Evolutionary conservation across 2,113 vertebrate species (phyloP).

Genomic region (Callorhinus ursinus): DNA sequence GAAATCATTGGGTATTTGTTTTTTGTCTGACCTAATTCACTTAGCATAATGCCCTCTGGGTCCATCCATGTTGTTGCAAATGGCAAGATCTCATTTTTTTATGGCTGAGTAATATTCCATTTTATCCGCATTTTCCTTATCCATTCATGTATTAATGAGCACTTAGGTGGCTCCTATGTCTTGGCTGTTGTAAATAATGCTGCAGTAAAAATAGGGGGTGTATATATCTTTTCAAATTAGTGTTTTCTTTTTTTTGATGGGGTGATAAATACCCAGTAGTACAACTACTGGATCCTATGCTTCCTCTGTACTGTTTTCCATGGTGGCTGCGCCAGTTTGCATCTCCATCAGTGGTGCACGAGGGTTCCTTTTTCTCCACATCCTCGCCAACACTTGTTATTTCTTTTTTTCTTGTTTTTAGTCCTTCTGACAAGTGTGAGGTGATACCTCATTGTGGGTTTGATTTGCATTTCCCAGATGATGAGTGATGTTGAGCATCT

Average conservation of each 20-base stretch:
- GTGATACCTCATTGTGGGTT: neutral
- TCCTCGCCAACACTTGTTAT: neutral
- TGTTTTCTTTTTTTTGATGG: neutral
- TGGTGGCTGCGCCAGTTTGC: neutral
- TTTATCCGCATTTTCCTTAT: neutral
- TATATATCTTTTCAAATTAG: neutral
- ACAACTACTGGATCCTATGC: neutral
- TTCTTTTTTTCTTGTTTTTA: neutral
- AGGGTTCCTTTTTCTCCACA: neutral
- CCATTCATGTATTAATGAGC: neutral
- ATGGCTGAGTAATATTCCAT: neutral
- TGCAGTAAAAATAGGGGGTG: neutral
- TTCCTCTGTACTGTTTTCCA: neutral
- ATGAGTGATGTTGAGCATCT: neutral
- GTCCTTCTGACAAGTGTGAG: neutral
- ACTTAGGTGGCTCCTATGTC: neutral
- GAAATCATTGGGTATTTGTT: neutral
- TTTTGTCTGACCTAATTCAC: neutral
- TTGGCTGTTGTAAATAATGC: neutral
- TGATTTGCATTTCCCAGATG: neutral
- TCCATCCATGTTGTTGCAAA: neutral
- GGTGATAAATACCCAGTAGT: neutral
- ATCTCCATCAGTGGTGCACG: neutral
- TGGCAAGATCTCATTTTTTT: neutral
- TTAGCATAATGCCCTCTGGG: neutral